These are phyloP conservation scores for Xanthia icteritia DNA, from an alignment of 2,888 invertebrate genomes.

Conservation along the genomic window DNA sequence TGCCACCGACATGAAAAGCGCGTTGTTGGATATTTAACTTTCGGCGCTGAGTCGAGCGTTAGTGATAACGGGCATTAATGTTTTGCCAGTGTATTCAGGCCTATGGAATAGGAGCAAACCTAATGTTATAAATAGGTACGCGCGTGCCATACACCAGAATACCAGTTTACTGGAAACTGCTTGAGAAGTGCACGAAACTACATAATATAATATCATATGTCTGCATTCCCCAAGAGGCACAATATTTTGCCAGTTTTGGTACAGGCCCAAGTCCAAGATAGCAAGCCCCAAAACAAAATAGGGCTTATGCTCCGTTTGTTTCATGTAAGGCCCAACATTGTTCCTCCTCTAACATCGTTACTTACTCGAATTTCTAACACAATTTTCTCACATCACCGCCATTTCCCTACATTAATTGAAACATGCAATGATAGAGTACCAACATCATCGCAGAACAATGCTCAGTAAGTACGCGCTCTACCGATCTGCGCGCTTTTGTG, in stretches of 20 bases:
- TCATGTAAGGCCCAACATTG: not conserved
- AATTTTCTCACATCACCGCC: not conserved
- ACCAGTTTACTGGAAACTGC: not conserved
- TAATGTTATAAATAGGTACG: not conserved
- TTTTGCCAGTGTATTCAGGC: too few species aligned
- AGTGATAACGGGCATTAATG: too few species aligned
- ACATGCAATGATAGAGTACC: constrained; percentile 47
- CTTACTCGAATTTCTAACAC: not conserved
- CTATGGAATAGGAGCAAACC: not conserved
- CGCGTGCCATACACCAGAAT: too few species aligned
- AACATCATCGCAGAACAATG: constrained; percentile 47
- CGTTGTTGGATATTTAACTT: too few species aligned
- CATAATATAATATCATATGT: not conserved
- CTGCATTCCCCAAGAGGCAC: too few species aligned
- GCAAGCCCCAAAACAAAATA: not conserved
- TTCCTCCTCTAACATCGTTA: too few species aligned
- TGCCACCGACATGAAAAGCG: too few species aligned
- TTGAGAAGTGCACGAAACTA: not conserved
- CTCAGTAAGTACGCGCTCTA: constrained; percentile 36
- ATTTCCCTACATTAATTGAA: constrained; percentile 35
- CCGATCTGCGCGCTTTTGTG: constrained; percentile 60
- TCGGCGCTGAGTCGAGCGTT: not conserved
- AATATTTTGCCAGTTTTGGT: too few species aligned
- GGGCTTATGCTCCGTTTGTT: too few species aligned
- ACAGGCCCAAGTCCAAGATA: not conserved